Conservation (phyloP, 2,113 vertebrate genomes). For the Herpetotheres cachinnans region DNA sequence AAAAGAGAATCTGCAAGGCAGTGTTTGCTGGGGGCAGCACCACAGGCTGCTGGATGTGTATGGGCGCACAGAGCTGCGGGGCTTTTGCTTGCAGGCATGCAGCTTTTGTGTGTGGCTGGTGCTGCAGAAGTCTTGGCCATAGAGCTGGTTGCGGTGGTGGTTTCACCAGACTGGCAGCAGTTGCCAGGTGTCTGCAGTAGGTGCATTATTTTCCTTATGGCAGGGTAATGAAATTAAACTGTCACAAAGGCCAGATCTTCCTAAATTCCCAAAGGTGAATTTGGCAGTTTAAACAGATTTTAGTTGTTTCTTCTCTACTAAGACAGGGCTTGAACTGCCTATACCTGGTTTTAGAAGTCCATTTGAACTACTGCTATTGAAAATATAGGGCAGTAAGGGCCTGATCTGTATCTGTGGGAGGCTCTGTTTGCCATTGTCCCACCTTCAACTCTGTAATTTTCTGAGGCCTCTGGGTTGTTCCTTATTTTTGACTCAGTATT, state of each 20-base stretch:
- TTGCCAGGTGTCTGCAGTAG: not conserved
- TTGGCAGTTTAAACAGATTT: not conserved
- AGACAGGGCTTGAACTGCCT: not conserved
- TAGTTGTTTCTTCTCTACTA: not conserved
- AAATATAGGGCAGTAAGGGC: not conserved
- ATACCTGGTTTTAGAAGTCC: not conserved
- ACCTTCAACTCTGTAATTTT: not conserved
- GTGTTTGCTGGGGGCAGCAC: not conserved
- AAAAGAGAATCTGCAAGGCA: not conserved
- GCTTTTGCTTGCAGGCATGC: not conserved
- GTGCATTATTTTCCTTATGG: not conserved
- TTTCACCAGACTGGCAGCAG: not conserved
- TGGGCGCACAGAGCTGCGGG: rapidly evolving
- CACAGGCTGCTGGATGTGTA: not conserved
- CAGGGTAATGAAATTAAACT: not conserved
- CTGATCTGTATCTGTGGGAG: not conserved
- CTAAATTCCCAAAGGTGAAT: not conserved
- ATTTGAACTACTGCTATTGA: not conserved
- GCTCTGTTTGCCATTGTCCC: not conserved
- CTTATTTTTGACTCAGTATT: not conserved
- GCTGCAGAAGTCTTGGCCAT: not conserved
- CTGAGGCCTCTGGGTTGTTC: not conserved
- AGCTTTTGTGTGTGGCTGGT: not conserved
- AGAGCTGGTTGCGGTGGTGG: not conserved
- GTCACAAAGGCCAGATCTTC: not conserved